Conservation (phyloP, 2,113 vertebrate species). For the Reinhardtius hippoglossoides region DNA sequence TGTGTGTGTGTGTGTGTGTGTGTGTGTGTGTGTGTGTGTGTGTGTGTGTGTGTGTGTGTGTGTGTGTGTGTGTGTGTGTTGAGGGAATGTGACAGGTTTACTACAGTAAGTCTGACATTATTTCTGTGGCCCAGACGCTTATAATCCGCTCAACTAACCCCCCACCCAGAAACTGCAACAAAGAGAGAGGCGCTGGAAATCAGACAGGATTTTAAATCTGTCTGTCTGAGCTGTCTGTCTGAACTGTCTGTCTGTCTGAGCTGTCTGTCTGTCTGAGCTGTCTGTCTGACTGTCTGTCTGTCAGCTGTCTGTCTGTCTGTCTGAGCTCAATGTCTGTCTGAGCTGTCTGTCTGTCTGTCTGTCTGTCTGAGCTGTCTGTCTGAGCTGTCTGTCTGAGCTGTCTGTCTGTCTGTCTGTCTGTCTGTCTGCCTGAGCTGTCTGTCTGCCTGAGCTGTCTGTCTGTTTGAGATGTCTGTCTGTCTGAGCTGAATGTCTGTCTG, state of each 20-base stretch:
- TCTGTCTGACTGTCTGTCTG: too few species aligned
- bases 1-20: background rate
- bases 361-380: too few species aligned
- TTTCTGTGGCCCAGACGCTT: conserved; percentile 64
- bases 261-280: conserved; percentile 33
- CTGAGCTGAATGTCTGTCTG: too few species aligned
- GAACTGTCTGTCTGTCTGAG: conserved; percentile 5
- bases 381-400: too few species aligned
- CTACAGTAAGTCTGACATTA: conserved; percentile 31
- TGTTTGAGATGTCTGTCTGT: too few species aligned
- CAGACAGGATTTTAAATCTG: conserved; percentile 66
- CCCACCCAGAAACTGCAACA: conserved; percentile 59
- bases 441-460: background rate
- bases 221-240: conserved; percentile 42
- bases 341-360: too few species aligned
- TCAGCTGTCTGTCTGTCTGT: too few species aligned
- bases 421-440: background rate
- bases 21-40: background rate
- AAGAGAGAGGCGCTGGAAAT: conserved; percentile 58
- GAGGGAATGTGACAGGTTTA: conserved; percentile 17
- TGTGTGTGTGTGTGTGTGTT: background rate
- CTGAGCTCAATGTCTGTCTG: too few species aligned
- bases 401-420: too few species aligned
- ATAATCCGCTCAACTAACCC: conserved; percentile 74
- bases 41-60: too few species aligned